These are phyloP conservation scores for Gibbula magus DNA, from an alignment of 2,888 invertebrate species.

Conservation along the genomic window DNA sequence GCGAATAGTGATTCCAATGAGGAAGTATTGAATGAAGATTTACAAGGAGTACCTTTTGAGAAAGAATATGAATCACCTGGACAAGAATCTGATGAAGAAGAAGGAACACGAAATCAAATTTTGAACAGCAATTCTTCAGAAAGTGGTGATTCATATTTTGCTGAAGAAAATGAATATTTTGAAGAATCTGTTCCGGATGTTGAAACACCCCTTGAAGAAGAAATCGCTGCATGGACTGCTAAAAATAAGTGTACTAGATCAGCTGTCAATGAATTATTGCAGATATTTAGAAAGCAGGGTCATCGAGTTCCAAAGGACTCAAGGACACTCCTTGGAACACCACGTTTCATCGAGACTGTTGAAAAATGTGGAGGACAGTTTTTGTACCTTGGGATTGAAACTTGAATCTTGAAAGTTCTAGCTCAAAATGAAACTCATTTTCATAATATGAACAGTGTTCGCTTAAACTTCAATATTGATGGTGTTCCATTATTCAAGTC, in stretches of 20 bases:
- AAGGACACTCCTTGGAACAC: slow-evolving; percentile 41
- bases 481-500: too few species aligned
- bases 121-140: background rate
- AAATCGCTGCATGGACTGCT: slow-evolving; percentile 22
- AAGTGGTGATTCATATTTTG: background rate
- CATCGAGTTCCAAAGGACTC: slow-evolving; percentile 42
- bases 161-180: background rate
- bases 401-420: slow-evolving; percentile 18
- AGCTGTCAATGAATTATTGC: slow-evolving; percentile 24
- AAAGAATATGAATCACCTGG: background rate
- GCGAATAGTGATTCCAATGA: background rate
- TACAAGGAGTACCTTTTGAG: background rate
- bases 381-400: slow-evolving; percentile 34
- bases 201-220: background rate
- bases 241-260: background rate
- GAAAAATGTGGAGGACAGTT: slow-evolving; percentile 41
- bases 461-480: slow-evolving; percentile 39
- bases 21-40: background rate
- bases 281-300: slow-evolving; percentile 26
- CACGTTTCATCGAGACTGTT: slow-evolving; percentile 12
- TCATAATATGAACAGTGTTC: background rate
- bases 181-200: background rate
- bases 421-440: slow-evolving; percentile 6
- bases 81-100: background rate
- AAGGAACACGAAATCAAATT: background rate